These are phyloP conservation scores for Pseudotriccus pelzelni DNA, from an alignment of 2,797 vertebrate species.

Conservation along the genomic window DNA sequence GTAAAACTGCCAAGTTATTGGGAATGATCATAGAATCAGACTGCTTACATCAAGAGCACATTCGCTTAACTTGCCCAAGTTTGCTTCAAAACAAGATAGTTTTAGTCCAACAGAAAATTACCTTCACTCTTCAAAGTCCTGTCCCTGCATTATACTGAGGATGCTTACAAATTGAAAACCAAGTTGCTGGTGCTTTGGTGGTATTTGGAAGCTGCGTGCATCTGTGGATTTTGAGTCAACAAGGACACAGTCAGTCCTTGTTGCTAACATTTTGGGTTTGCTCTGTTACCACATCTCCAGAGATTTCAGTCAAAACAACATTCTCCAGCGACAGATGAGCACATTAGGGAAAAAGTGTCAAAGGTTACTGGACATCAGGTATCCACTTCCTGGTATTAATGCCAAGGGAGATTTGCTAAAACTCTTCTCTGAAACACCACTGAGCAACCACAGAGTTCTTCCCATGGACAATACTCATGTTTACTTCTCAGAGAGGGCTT, in stretches of 20 bases:
- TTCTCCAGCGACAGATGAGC: background rate
- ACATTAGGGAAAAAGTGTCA: background rate
- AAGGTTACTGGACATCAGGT: background rate
- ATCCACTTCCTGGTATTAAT: background rate
- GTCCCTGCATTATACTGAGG: background rate
- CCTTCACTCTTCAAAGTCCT: background rate
- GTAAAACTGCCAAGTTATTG: background rate
- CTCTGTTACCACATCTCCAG: background rate
- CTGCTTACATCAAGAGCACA: background rate
- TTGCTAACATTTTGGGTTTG: background rate
- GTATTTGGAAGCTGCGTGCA: background rate
- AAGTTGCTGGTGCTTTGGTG: background rate
- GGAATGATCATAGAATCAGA: background rate
- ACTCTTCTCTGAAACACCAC: background rate
- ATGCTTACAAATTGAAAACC: background rate
- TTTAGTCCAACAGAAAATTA: background rate
- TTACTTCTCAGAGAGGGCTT: background rate
- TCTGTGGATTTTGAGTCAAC: background rate
- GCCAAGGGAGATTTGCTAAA: background rate
- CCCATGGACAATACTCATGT: rapidly evolving
- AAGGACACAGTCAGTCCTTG: too few relatives aligned
- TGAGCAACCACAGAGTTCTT: background rate
- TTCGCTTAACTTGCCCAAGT: background rate
- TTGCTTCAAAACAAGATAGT: background rate
- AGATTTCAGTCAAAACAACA: background rate